A percentile compares a stretch with the other conserved stretches of the same genome.
These are phyloP conservation scores for Plusia festucae DNA, from an alignment of 2,888 invertebrate species.

Conservation along the genomic window DNA sequence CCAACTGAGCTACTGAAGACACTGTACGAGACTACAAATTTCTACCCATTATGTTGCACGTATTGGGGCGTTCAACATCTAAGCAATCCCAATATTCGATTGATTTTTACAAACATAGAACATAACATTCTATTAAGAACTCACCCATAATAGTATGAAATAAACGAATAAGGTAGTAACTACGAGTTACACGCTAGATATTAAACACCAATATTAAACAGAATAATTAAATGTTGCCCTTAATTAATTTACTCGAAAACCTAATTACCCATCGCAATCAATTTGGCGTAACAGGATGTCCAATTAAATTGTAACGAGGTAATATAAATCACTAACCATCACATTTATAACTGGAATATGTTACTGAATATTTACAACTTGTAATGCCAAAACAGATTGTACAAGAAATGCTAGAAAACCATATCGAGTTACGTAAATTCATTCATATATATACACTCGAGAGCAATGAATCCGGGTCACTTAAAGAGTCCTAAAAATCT, in stretches of 20 bases:
- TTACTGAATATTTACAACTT: conserved; percentile 20
- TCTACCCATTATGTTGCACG: too few species aligned
- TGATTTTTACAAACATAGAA: too few species aligned
- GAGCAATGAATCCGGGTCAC: too few species aligned
- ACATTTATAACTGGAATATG: conserved; percentile 33
- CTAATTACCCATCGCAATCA: conserved; percentile 57
- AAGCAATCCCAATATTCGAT: too few species aligned
- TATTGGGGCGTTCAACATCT: too few species aligned
- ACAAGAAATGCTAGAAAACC: too few species aligned
- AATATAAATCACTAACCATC: conserved; percentile 52
- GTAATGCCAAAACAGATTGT: neutral
- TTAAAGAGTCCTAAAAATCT: too few species aligned
- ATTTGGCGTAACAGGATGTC: conserved; percentile 54
- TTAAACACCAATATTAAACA: conserved; percentile 31
- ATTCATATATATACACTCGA: too few species aligned
- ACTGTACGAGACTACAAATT: too few species aligned
- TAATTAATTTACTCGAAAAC: conserved; percentile 59
- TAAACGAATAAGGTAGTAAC: conserved; percentile 14
- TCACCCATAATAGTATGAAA: neutral
- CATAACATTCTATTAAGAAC: too few species aligned
- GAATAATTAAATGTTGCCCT: conserved; percentile 52
- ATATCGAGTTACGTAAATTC: too few species aligned
- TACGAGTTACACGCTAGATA: conserved; percentile 33
- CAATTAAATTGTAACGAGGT: conserved; percentile 56
- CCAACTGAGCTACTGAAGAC: too few species aligned